Conservation (phyloP, 2,797 vertebrate species). For the Aldrovandia affinis region DNA sequence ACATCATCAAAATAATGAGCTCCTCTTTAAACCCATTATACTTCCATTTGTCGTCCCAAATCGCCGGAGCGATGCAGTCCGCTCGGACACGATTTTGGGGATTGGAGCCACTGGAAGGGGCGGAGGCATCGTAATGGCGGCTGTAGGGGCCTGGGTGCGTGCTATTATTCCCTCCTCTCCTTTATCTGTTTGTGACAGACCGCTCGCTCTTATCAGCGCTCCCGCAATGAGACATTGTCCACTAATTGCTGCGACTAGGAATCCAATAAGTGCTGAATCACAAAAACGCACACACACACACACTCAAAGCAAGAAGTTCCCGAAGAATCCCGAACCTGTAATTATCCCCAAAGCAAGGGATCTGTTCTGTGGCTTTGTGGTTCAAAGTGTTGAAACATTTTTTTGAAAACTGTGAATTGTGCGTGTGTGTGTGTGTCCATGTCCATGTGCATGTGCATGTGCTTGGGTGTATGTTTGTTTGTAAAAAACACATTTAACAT, state of each 20-base stretch:
- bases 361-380: background rate
- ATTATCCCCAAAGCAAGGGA: background rate
- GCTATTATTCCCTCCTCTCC: background rate
- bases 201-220: background rate
- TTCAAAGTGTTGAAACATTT: background rate
- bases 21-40: background rate
- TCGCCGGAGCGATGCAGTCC: background rate
- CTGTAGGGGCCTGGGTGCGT: background rate
- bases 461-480: too few species aligned
- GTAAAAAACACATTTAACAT: too few species aligned
- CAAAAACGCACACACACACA: too few species aligned
- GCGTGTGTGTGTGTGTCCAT: too few species aligned
- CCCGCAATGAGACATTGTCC: background rate
- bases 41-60: background rate
- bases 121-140: background rate
- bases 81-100: background rate
- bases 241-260: slow-evolving; percentile 23
- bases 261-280: slow-evolving; percentile 25
- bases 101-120: background rate
- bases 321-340: background rate
- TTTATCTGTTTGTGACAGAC: slow-evolving; percentile 12
- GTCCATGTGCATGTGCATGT: too few species aligned
- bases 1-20: background rate
- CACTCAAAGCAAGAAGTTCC: background rate
- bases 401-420: background rate